Conservation (phyloP, 2,113 vertebrate genomes). For the Propithecus coquereli region DNA sequence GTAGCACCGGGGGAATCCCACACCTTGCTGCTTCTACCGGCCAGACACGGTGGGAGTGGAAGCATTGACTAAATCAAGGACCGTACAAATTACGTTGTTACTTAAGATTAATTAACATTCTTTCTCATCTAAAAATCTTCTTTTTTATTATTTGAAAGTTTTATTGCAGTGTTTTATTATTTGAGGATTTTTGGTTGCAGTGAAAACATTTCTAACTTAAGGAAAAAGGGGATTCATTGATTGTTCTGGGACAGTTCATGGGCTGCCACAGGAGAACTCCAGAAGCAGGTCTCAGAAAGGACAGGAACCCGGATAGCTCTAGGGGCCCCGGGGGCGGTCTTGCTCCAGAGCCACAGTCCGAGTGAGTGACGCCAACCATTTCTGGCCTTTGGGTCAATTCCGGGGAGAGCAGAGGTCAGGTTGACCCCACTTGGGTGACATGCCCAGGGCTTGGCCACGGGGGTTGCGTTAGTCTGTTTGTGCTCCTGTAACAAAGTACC, state of each 20-base stretch:
- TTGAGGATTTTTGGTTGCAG: not conserved
- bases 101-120: not conserved
- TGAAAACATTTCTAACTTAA: not conserved
- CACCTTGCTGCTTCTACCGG: fast-evolving
- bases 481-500: not conserved
- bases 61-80: too few species aligned
- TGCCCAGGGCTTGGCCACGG: not conserved
- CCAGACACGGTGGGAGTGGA: not conserved
- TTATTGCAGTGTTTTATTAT: too few species aligned
- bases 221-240: not conserved
- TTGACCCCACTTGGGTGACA: not conserved
- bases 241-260: not conserved
- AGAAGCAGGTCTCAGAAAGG: not conserved
- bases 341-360: not conserved
- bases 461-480: fast-evolving
- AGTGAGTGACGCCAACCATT: fast-evolving
- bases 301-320: not conserved
- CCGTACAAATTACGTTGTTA: not conserved
- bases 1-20: not conserved
- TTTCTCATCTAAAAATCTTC: too few species aligned
- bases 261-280: not conserved
- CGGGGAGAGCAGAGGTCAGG: not conserved
- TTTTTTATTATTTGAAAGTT: too few species aligned
- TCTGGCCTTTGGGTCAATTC: not conserved
- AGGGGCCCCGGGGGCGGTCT: not conserved